A percentile compares a stretch with the other conserved stretches of the same genome.
These are phyloP conservation scores for Tetrao urogallus DNA, from an alignment of 2,113 vertebrate genomes.

Conservation along the genomic window DNA sequence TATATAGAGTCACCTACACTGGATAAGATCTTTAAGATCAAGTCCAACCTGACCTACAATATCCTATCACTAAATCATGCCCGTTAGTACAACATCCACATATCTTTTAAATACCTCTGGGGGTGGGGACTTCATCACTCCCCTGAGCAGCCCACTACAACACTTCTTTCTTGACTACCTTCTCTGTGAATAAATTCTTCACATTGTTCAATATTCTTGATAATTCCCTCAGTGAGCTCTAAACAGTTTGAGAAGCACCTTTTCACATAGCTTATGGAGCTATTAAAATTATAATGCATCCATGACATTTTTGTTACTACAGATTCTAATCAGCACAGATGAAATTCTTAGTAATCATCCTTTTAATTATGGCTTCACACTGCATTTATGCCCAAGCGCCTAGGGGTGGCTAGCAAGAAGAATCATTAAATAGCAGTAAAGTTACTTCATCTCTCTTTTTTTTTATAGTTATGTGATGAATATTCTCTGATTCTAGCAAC, in stretches of 20 bases:
- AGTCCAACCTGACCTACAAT: background rate
- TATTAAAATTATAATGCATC: fast-evolving
- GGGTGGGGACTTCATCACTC: background rate
- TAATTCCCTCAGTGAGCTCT: background rate
- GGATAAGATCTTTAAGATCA: background rate
- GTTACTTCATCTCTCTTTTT: background rate
- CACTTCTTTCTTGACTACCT: background rate
- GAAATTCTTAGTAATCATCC: background rate
- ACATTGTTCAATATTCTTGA: background rate
- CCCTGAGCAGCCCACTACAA: background rate
- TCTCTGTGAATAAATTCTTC: background rate
- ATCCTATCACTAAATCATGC: background rate
- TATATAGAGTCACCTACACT: background rate
- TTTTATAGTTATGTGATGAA: background rate
- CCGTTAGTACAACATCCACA: background rate
- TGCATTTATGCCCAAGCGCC: background rate
- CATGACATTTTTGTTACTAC: background rate
- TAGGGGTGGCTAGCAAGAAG: background rate
- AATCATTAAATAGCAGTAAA: background rate
- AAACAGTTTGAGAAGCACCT: background rate
- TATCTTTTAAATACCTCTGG: background rate
- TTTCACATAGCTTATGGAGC: background rate
- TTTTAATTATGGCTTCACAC: background rate
- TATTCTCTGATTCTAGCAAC: background rate
- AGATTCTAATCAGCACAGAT: background rate